Conservation (phyloP, 1,140 invertebrate genomes). For the Notospermus geniculatus region DNA sequence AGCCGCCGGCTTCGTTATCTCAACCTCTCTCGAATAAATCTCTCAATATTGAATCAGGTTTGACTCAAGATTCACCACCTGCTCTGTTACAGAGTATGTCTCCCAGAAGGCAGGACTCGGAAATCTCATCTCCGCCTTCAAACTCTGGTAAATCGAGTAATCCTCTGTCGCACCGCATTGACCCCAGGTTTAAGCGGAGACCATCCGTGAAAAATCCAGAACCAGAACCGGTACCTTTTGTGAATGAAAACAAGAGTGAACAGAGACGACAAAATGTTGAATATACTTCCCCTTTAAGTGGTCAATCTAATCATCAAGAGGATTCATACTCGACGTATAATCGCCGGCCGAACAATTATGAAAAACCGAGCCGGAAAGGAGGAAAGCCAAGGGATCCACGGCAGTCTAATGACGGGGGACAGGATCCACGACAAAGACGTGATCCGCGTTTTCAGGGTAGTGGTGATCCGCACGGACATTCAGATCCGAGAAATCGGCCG, state of each 20-base stretch:
- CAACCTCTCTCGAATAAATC: no score
- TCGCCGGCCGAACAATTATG: slow-evolving; percentile 43
- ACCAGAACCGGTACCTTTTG: neutral
- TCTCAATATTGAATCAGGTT: no score
- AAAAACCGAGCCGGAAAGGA: slow-evolving; percentile 27
- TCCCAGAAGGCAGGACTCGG: no score
- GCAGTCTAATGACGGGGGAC: slow-evolving; percentile 19
- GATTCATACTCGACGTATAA: slow-evolving; percentile 18
- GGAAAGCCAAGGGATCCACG: slow-evolving; percentile 15
- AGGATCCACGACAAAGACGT: slow-evolving; percentile 19
- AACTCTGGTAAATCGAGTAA: no score
- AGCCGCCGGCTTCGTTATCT: neutral
- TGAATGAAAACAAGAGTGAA: slow-evolving; percentile 28
- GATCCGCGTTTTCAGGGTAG: slow-evolving; percentile 9
- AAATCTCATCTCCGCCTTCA: no score
- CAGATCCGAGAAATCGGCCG: neutral
- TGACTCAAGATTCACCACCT: no score
- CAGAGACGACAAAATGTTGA: slow-evolving; percentile 43
- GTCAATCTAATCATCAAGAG: slow-evolving; percentile 22
- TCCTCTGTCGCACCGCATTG: slow-evolving; percentile 43
- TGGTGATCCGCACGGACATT: neutral
- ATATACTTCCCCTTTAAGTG: slow-evolving; percentile 45
- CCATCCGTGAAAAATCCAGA: slow-evolving; percentile 16
- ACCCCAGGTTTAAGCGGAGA: slow-evolving; percentile 47
- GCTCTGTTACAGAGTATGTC: no score